Evolutionary conservation across 1,140 invertebrate species (phyloP), one percentile per base, ranked within the genome.

Genomic region (Neodiprion pinetum): DNA sequence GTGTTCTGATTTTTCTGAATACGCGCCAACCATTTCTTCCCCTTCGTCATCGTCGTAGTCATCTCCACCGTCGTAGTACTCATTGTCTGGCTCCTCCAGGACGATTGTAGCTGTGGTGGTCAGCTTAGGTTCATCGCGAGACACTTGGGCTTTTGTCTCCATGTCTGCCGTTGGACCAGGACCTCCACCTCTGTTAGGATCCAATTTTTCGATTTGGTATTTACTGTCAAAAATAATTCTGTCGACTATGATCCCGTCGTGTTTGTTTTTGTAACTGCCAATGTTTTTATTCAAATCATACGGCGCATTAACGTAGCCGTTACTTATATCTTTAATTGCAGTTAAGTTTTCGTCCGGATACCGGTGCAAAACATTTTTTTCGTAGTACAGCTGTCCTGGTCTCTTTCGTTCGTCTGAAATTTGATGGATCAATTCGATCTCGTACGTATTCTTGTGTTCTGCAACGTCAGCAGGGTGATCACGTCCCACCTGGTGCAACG

Each of bases 291-390:
- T 66, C 48, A 21, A 14, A 12, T 48, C 14, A 40, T 40, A 40
- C 28, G 28, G 28, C 28, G 28, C 28, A 40, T 40, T 40, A 8
- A 14, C 66, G 9, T 11, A 23, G 12, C 61, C 53, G n/a, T 71
- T 17, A 79, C 79, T 79, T 23, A 73, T 84, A 74, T 73, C 79
- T 75, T 76, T 80, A 79, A 49, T 80, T 78, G 40, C 78, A 78
- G n/a, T 78, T 81, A 61, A 83, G 80, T 74, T 84, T 61, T 80
- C 78, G 28, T 87, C 83, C 4, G 86, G 84, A 80, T 91, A 91
- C 83, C 88, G 90, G 66, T 88, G 86, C 74, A 91, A 80, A 73
- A 91, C 87, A 75, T 90, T 91, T 70, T 83, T 87, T n/a, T 90
- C 85, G 65, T 90, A 91, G 79, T 90, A 91, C 80, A 89, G 90